Conservation (phyloP, 2,888 invertebrate species). For the Brachypterus glaber region DNA sequence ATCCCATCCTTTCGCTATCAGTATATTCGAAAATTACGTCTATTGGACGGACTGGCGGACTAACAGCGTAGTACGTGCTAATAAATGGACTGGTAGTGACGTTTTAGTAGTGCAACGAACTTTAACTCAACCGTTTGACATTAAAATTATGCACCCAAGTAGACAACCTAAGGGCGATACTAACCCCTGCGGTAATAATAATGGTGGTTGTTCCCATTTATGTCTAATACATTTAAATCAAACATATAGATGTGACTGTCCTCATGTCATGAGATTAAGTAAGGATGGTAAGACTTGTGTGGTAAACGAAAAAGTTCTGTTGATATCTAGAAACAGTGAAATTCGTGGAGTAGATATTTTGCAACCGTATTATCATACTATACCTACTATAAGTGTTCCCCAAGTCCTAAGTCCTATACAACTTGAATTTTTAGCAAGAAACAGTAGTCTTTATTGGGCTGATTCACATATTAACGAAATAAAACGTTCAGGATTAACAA, state of each 20-base stretch:
- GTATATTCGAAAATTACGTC: conserved; percentile 75
- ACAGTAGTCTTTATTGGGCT: conserved; percentile 66
- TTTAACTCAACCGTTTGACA: conserved; percentile 82
- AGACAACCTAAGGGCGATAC: conserved; percentile 52
- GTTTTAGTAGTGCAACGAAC: conserved; percentile 72
- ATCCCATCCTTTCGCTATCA: conserved; percentile 83
- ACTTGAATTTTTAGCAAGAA: conserved; percentile 58
- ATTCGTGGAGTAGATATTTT: conserved; percentile 75
- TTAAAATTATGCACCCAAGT: conserved; percentile 71
- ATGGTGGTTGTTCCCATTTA: conserved; percentile 74
- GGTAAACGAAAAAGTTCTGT: conserved; percentile 66
- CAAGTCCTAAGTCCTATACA: conserved; percentile 61
- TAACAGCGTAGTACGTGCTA: conserved; percentile 75
- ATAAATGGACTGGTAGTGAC: conserved; percentile 78
- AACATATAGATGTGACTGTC: conserved; percentile 68
- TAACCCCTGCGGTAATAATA: conserved; percentile 60
- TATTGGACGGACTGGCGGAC: conserved; percentile 95
- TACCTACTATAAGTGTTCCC: conserved; percentile 69
- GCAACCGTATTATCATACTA: conserved; percentile 65
- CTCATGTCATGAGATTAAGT: conserved; percentile 74
- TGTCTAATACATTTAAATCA: conserved; percentile 61
- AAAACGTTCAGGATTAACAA: conserved; percentile 56
- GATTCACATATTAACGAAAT: conserved; percentile 68
- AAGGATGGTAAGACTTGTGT: conserved; percentile 56
- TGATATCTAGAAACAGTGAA: conserved; percentile 66